Percentiles rank a stretch among this genome's conserved stretches.
Conservation (phyloP, 2,888 invertebrate species). For the Coremacera marginata region DNA sequence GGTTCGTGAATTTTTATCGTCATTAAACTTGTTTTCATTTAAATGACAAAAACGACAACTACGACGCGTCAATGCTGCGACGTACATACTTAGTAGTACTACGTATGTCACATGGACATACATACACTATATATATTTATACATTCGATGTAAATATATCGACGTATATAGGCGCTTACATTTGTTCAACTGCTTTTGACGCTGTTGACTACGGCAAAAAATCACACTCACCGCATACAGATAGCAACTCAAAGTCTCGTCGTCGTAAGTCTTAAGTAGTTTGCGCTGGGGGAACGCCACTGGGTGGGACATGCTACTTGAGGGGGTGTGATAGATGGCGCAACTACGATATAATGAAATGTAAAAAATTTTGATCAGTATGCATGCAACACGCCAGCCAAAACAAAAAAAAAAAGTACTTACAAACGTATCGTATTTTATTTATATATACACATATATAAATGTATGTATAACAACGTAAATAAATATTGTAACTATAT, state of each 20-base stretch:
- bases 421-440: slow-evolving; percentile 26
- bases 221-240: background rate
- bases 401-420: slow-evolving; percentile 34
- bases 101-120: slow-evolving; percentile 25
- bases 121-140: slow-evolving; percentile 26
- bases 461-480: background rate
- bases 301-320: background rate
- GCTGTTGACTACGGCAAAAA: background rate
- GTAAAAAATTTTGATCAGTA: slow-evolving; percentile 36
- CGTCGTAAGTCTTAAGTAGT: background rate
- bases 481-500: background rate
- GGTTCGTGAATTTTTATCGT: slow-evolving; percentile 40
- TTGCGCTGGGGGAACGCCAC: background rate
- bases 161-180: background rate
- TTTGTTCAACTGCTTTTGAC: background rate
- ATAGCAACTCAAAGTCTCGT: background rate
- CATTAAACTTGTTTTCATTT: slow-evolving; percentile 47
- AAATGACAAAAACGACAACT: slow-evolving; percentile 34
- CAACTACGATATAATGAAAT: slow-evolving; percentile 7
- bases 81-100: slow-evolving; percentile 37
- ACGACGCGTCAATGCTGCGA: slow-evolving; percentile 33
- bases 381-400: slow-evolving; percentile 39
- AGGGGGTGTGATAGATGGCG: background rate
- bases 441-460: background rate
- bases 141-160: slow-evolving; percentile 14